Evolutionary conservation across 2,113 vertebrate genomes (phyloP).

Genomic region (Heterochromis multidens): DNA sequence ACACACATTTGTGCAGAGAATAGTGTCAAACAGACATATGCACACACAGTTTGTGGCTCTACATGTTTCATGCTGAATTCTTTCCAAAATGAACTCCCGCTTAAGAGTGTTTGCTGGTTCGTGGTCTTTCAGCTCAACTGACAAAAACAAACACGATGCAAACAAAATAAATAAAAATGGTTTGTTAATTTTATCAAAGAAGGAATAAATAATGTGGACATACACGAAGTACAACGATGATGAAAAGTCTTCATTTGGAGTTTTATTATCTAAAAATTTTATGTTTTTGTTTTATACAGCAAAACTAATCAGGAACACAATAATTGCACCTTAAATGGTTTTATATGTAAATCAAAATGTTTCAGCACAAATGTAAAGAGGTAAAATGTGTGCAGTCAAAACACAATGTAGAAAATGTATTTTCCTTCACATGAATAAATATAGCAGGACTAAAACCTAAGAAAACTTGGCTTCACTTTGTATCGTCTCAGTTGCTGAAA

Average conservation of each 20-base stretch:
- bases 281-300: background rate
- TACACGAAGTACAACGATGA: background rate
- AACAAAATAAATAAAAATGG: background rate
- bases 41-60: background rate
- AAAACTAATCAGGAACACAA: background rate
- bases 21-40: background rate
- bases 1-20: background rate
- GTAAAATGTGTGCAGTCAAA: background rate
- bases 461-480: background rate
- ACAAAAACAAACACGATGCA: background rate
- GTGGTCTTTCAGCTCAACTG: background rate
- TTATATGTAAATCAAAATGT: background rate
- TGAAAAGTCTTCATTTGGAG: background rate
- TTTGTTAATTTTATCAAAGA: background rate
- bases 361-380: background rate
- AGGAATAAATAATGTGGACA: background rate
- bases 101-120: background rate
- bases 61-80: background rate
- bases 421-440: background rate
- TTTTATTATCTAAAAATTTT: background rate
- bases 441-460: background rate
- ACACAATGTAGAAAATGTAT: background rate
- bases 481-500: background rate
- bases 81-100: too few species aligned
- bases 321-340: background rate